Evolutionary conservation across 1,140 invertebrate species (phyloP), one percentile per base, ranked within the genome.

Genomic region (Chrysomallon squamiferum): DNA sequence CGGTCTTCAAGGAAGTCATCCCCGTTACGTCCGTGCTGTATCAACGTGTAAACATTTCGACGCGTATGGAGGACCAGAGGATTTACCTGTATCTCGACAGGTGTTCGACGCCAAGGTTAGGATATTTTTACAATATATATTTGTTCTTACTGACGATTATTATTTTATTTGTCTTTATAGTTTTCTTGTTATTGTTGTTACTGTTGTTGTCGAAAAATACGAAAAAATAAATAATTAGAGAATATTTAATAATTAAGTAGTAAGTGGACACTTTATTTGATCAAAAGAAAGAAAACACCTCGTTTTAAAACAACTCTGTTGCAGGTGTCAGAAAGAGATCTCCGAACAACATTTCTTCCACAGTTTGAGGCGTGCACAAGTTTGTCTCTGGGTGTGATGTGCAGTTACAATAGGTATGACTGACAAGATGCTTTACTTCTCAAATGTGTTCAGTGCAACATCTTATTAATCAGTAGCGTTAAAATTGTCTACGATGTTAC

Each of bases 41-140:
- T 72, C 68, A 5, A 71, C 68, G n/a, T 78, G 77, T 58, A 78
- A 76, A 69, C 79, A 79, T 59, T 78, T 78, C 41, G 76, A 71
- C 49, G 77, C 59, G 15, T 54, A 54, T 30, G 50, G 22, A 18
- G 50, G 50, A 4, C 50, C 50, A 7, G 50, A 54, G 50, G 22
- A 27, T 18, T 27, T 54, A 15, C 50, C 50, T 15, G 50, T 54
- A 15, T 27, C 22, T 30, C 22, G 50, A 20, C 22, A 27, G 25
- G 22, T 30, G 18, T 54, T 54, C 50, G 25, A 29, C 25, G 50
- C 50, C 25, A 27, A 27, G 9, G 50, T 54, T 20, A 47, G 45
- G n/a, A n/a, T n/a, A n/a, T n/a, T n/a, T n/a, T n/a, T n/a, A n/a
- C n/a, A n/a, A n/a, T n/a, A n/a, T n/a, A n/a, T n/a, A n/a, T 13